A percentile compares a stretch with the other conserved stretches of the same genome.
These are phyloP conservation scores for Elgonia sp. DNA, from an alignment of 2,888 invertebrate genomes.

Conservation along the genomic window DNA sequence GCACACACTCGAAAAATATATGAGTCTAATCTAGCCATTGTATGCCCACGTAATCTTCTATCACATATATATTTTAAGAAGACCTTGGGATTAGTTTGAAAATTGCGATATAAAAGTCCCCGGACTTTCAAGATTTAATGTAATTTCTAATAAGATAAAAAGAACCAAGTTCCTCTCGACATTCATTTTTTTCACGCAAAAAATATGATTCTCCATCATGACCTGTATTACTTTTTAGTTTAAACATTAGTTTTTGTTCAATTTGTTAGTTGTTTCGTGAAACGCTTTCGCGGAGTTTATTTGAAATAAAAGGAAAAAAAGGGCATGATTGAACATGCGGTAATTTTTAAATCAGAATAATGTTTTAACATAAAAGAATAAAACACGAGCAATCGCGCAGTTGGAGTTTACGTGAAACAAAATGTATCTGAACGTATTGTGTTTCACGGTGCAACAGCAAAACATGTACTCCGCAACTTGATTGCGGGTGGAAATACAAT, in stretches of 20 bases:
- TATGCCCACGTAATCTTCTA: slow-evolving; percentile 79
- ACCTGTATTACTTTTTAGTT: not conserved
- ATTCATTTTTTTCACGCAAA: not conserved
- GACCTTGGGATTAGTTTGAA: slow-evolving; percentile 68
- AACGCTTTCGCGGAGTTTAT: too few relatives aligned
- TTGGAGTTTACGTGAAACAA: slow-evolving; percentile 1
- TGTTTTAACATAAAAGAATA: slow-evolving; percentile 7
- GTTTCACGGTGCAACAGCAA: not conserved
- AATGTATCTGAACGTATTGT: slow-evolving; percentile 7
- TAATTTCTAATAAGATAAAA: not conserved
- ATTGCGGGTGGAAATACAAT: slow-evolving; percentile 5
- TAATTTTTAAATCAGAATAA: not conserved
- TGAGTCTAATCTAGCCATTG: slow-evolving; percentile 77
- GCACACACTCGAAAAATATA: slow-evolving; percentile 39
- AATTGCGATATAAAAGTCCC: slow-evolving; percentile 69
- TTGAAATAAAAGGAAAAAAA: too few relatives aligned
- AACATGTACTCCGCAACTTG: slow-evolving; percentile 2
- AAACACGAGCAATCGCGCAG: not conserved
- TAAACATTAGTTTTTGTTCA: not conserved
- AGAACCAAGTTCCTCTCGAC: not conserved
- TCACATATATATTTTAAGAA: slow-evolving; percentile 74
- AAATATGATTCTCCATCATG: too few relatives aligned
- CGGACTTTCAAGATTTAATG: slow-evolving; percentile 42
- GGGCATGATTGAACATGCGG: too few relatives aligned
- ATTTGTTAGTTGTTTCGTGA: not conserved